These are phyloP conservation scores for Drosophila hydei DNA, from an alignment of 1,140 invertebrate genomes.

Conservation along the genomic window DNA sequence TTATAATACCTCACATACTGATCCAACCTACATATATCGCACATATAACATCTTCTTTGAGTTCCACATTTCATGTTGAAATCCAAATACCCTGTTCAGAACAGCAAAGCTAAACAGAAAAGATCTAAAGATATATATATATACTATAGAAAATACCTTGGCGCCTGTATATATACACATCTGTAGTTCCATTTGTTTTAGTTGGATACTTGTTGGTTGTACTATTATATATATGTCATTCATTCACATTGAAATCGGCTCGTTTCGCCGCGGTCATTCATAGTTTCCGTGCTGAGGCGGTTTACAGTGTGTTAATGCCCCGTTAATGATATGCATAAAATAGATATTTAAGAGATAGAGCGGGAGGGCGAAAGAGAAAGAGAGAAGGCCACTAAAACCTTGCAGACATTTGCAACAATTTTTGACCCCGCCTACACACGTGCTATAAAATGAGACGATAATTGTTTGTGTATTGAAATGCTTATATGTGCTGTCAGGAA, in stretches of 20 bases:
- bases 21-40: too few species aligned
- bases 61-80: not conserved
- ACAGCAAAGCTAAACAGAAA: not conserved
- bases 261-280: slow-evolving; percentile 26
- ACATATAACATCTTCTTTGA: not conserved
- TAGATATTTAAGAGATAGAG: slow-evolving; percentile 1
- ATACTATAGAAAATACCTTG: slow-evolving; percentile 8
- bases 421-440: slow-evolving; percentile 65
- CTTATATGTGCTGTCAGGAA: not conserved
- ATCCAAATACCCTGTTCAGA: not conserved
- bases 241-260: slow-evolving; percentile 49
- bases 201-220: slow-evolving; percentile 29
- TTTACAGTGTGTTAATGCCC: slow-evolving; percentile 50
- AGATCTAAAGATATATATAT: not conserved
- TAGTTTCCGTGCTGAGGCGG: slow-evolving; percentile 38
- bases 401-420: slow-evolving; percentile 33
- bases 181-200: slow-evolving; percentile 28
- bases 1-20: too few species aligned
- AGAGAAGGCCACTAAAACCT: not conserved
- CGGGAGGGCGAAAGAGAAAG: not conserved
- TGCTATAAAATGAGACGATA: slow-evolving; percentile 59
- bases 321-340: slow-evolving; percentile 30
- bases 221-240: slow-evolving; percentile 19
- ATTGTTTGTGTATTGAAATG: slow-evolving; percentile 29
- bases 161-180: slow-evolving; percentile 16